Conservation (phyloP, 2,888 invertebrate genomes). For the Geophilus truncorum region DNA sequence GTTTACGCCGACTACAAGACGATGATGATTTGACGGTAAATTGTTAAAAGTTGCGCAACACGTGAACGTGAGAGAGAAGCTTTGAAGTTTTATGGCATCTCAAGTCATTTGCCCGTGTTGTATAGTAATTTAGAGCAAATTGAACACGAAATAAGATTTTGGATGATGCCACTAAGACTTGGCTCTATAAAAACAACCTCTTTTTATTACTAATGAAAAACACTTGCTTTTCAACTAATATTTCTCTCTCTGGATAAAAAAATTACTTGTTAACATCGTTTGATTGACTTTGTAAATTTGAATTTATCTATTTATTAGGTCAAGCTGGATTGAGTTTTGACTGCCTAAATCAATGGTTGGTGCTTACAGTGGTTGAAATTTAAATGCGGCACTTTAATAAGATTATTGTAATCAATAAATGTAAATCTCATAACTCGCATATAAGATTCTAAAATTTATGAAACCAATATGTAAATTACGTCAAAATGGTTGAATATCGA, state of each 20-base stretch:
- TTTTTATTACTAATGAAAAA: neutral
- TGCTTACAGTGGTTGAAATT: too few relatives aligned
- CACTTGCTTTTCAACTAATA: neutral
- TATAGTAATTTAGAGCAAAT: slow-evolving; percentile 15
- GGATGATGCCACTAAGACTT: neutral
- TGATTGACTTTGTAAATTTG: too few relatives aligned
- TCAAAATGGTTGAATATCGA: too few relatives aligned
- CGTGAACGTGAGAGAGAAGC: neutral
- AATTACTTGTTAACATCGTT: neutral
- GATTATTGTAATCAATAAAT: too few relatives aligned
- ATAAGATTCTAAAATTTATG: too few relatives aligned
- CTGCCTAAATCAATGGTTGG: too few relatives aligned
- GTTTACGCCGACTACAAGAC: neutral
- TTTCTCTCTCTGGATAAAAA: too few relatives aligned
- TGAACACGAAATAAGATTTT: slow-evolving; percentile 18
- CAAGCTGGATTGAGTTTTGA: too few relatives aligned
- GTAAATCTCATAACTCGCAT: too few relatives aligned
- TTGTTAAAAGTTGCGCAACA: slow-evolving; percentile 11
- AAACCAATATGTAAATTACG: too few relatives aligned
- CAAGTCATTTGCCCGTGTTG: neutral
- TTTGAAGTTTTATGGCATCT: neutral
- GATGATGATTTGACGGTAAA: neutral
- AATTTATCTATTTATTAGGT: too few relatives aligned
- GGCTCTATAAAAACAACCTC: neutral
- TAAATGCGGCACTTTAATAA: too few relatives aligned